A percentile compares a stretch with the other conserved stretches of the same genome.
Conservation (phyloP, 2,797 vertebrate genomes). For the Neoniphon sammara region DNA sequence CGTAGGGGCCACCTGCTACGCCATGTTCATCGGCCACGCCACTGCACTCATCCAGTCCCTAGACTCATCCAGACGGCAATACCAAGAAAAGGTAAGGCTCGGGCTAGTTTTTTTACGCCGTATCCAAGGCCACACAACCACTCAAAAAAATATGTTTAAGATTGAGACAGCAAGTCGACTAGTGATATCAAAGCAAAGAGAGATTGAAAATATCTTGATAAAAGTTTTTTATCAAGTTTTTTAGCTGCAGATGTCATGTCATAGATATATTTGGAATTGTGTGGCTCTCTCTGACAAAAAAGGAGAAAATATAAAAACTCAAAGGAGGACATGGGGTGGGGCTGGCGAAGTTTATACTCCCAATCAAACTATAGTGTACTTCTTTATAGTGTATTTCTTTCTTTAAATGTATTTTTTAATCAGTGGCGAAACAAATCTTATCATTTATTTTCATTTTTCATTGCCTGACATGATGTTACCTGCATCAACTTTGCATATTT, state of each 20-base stretch:
- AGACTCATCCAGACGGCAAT: constrained; percentile 95
- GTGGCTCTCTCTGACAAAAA: too few relatives aligned
- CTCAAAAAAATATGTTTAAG: background rate
- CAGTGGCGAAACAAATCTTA: background rate
- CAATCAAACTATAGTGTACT: background rate
- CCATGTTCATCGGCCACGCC: constrained; percentile 98
- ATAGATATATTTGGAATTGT: background rate
- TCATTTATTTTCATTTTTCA: background rate
- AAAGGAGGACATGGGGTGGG: background rate
- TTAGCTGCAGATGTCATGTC: background rate
- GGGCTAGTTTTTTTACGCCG: background rate
- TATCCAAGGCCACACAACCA: background rate
- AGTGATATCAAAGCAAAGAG: too few relatives aligned
- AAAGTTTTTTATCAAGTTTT: too few relatives aligned
- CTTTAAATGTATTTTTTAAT: background rate
- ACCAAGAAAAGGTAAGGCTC: constrained; percentile 93
- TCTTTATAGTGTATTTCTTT: too few relatives aligned
- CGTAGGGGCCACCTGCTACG: constrained; percentile 96
- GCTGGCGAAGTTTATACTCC: background rate
- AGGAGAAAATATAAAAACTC: background rate
- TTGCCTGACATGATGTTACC: background rate
- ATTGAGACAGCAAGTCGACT: background rate
- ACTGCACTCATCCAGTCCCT: constrained; percentile 97
- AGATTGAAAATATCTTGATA: background rate
- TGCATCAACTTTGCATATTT: background rate